phyloP scores from a whole-genome alignment of 2,797 vertebrate species.

The Dendrocincla fuliginosa region DNA sequence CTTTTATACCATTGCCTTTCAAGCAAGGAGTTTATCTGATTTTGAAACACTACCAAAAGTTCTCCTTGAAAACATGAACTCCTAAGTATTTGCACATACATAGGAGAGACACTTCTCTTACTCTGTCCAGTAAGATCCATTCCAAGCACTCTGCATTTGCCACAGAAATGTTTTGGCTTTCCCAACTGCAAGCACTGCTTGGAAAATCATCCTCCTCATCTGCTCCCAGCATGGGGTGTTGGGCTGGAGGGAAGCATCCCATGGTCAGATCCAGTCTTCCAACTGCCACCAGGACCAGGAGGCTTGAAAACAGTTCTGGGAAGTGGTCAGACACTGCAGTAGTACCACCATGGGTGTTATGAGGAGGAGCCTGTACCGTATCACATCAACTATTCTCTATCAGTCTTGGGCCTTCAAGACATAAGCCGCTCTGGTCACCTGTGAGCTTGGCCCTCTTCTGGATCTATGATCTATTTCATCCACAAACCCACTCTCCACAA shows the following conservation, averaged over 20 bases:
- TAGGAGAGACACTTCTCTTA: neutral
- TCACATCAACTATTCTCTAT: neutral
- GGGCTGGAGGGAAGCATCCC: neutral
- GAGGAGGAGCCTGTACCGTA: neutral
- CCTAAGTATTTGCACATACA: neutral
- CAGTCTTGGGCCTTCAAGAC: neutral
- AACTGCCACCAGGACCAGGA: neutral
- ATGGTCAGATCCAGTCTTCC: neutral
- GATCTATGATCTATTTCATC: neutral
- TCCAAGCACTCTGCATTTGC: neutral
- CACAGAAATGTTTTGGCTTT: neutral
- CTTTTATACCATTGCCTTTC: neutral
- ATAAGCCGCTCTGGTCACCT: neutral
- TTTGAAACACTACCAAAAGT: neutral
- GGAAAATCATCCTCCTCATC: neutral
- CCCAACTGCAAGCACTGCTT: neutral
- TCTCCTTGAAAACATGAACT: neutral
- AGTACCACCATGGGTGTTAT: neutral
- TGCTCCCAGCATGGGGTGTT: accelerated
- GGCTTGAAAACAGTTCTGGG: neutral
- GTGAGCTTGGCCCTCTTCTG: neutral
- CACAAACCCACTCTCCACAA: neutral
- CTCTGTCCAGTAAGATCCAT: neutral
- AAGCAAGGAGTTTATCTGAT: neutral
- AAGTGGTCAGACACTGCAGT: neutral